Evolutionary conservation across 2,888 invertebrate genomes (phyloP).

Genomic region (Drosophila borealis): DNA sequence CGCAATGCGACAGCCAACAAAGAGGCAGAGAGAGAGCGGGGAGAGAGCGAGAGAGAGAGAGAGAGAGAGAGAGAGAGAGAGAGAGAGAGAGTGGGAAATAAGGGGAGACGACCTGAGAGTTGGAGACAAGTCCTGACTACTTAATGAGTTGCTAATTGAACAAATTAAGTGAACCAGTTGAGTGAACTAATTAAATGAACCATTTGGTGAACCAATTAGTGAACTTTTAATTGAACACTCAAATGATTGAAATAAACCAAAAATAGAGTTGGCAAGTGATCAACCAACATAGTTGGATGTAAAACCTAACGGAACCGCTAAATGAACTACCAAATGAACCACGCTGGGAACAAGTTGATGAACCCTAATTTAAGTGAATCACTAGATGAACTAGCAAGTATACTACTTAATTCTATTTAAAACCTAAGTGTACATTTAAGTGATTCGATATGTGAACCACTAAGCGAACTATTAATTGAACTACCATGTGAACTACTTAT

Average conservation of each 20-base stretch:
- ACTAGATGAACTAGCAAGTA: no score
- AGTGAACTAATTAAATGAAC: background rate
- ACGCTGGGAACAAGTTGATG: no score
- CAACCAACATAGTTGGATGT: no score
- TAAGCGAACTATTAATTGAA: background rate
- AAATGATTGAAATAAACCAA: no score
- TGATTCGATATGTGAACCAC: constrained; percentile 2
- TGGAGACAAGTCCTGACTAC: constrained; percentile 3
- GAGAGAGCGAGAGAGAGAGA: background rate
- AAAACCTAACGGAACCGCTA: no score
- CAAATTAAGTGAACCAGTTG: background rate
- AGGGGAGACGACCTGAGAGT: background rate
- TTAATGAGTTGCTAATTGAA: constrained; percentile 4
- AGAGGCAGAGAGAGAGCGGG: background rate
- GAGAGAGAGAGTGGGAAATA: background rate
- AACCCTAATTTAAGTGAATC: no score
- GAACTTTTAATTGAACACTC: no score
- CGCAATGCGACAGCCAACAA: constrained; percentile 14
- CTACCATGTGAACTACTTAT: background rate
- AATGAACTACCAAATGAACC: no score
- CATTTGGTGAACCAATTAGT: no score
- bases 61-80: no score
- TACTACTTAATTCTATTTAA: no score
- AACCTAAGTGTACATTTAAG: constrained; percentile 5
- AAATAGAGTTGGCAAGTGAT: no score